Conservation (phyloP, 2,888 invertebrate species). For the Spodoptera picta region DNA sequence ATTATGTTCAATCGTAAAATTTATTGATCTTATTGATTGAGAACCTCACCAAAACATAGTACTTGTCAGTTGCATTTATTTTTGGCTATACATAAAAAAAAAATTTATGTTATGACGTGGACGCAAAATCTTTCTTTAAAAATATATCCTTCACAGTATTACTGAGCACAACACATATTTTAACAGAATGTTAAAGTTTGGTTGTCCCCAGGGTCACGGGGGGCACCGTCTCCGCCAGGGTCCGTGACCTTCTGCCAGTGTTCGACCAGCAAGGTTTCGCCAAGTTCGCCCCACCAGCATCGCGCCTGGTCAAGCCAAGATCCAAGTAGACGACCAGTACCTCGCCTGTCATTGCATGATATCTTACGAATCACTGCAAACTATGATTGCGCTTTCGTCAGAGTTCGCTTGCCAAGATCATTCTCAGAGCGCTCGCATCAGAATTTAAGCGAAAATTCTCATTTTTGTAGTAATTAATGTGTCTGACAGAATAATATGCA, state of each 20-base stretch:
- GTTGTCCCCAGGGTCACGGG: constrained; percentile 89
- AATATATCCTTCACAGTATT: constrained; percentile 6
- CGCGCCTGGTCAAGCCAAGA: constrained; percentile 92
- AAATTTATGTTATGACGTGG: neutral
- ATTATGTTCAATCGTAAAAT: too few species aligned
- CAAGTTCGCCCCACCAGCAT: constrained; percentile 94
- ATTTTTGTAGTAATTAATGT: constrained; percentile 7
- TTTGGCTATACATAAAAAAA: too few species aligned
- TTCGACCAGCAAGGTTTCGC: constrained; percentile 96
- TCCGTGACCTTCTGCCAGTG: constrained; percentile 93
- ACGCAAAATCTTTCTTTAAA: neutral
- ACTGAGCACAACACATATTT: constrained; percentile 39
- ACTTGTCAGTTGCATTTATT: too few species aligned
- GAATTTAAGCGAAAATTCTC: neutral
- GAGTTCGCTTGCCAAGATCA: constrained; percentile 13
- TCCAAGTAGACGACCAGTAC: constrained; percentile 68
- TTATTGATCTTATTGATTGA: too few species aligned
- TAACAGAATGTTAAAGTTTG: constrained; percentile 49
- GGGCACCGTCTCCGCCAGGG: constrained; percentile 91
- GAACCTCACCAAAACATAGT: too few species aligned
- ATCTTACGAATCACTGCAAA: constrained; percentile 18
- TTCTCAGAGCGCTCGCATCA: neutral
- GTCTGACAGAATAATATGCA: constrained; percentile 21
- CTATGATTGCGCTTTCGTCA: constrained; percentile 28
- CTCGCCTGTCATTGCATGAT: constrained; percentile 30